These are phyloP conservation scores for Plectropomus leopardus DNA, from an alignment of 2,113 vertebrate species.

Conservation along the genomic window DNA sequence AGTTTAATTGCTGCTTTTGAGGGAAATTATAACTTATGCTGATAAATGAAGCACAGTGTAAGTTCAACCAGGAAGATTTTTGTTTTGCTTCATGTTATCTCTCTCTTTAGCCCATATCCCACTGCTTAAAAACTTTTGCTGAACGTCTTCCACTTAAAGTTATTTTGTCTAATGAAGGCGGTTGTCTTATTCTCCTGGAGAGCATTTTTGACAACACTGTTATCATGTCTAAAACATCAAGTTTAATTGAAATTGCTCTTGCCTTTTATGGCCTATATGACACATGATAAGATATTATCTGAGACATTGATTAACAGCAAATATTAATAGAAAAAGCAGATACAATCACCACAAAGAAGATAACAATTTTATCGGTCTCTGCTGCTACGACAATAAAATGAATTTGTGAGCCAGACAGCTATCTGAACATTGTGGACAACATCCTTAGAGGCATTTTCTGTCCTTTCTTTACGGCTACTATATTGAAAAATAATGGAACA, in stretches of 20 bases:
- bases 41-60: too few relatives aligned
- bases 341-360: conserved; percentile 8
- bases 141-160: too few relatives aligned
- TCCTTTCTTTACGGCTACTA: neutral
- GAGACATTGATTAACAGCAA: neutral
- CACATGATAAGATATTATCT: conserved; percentile 11
- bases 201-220: neutral
- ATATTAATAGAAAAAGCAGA: conserved; percentile 1
- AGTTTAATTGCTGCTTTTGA: too few relatives aligned
- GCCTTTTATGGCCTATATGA: neutral
- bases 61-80: too few relatives aligned
- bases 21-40: too few relatives aligned
- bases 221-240: conserved; percentile 1
- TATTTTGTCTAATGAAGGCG: neutral
- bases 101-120: too few relatives aligned
- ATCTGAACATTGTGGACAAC: neutral
- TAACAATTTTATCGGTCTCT: conserved; percentile 27
- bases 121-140: too few relatives aligned
- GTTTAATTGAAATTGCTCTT: neutral
- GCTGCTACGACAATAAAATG: neutral
- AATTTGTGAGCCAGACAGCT: conserved; percentile 7
- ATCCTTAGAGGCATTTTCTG: neutral
- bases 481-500: conserved; percentile 14
- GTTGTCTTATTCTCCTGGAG: neutral
- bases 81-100: too few relatives aligned